Evolutionary conservation across 2,113 vertebrate species (phyloP).

Genomic region (Ailurus styani): DNA sequence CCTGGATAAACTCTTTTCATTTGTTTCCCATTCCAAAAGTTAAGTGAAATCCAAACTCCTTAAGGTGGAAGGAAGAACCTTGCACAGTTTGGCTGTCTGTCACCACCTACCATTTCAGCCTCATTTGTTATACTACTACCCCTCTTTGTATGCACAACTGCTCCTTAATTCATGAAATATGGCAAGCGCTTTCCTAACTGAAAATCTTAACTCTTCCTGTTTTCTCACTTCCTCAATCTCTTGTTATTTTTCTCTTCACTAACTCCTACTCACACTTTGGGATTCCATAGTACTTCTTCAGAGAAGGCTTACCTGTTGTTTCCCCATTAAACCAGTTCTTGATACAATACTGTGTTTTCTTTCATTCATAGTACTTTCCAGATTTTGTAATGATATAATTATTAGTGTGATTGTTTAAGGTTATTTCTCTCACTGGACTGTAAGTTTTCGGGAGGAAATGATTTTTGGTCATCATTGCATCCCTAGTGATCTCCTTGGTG

Average conservation of each 20-base stretch:
- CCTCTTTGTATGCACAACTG: neutral
- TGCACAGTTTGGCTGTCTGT: neutral
- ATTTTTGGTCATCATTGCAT: neutral
- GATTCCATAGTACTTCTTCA: neutral
- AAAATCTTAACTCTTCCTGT: neutral
- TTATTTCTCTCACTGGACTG: neutral
- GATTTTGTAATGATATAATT: neutral
- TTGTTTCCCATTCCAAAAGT: neutral
- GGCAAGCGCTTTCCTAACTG: neutral
- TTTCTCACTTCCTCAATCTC: neutral
- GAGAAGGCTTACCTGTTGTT: neutral
- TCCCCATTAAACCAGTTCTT: neutral
- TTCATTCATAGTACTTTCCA: neutral
- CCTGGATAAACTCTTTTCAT: neutral
- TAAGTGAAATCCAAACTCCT: neutral
- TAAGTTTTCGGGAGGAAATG: neutral
- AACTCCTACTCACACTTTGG: neutral
- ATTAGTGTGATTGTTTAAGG: neutral
- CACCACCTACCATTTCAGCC: neutral
- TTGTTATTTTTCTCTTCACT: neutral
- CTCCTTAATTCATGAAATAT: neutral
- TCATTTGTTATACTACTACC: neutral
- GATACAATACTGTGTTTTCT: neutral
- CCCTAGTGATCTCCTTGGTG: neutral
- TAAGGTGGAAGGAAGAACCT: neutral